Evolutionary conservation across 2,888 invertebrate species (phyloP), one percentile per base, ranked within the genome.

Genomic region (Galeruca laticollis): DNA sequence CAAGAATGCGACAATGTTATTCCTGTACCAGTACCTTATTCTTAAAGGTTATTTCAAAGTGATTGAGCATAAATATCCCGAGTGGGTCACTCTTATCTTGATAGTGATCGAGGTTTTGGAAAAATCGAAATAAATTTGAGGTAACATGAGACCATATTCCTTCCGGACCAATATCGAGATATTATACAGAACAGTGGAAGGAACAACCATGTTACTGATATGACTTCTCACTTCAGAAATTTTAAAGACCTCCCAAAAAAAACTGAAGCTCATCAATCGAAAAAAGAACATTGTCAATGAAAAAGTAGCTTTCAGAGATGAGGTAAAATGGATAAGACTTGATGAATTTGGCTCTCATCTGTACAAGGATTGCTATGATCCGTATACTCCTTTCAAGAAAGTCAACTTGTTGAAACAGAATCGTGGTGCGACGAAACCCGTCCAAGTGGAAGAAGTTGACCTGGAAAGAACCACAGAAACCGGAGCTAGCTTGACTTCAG

Each of bases 101-200:
- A 82, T 72, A 80, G 79, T 20, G 81, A 82, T 65, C 37, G 81
- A 68, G 78, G 82, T 54, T 52, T 67, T 67, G 66, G 60, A 20
- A 18, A 52, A 15, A 67, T 67, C n/a, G 79, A 82, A 77, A 82
- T 81, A 68, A 73, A 76, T 43, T 61, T 82, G 26, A 71, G 79
- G 56, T 78, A 77, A 69, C 75, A 80, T 75, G 62, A 72, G 59
- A 72, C 47, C 11, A 69, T 72, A 40, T 72, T 35, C 52, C 37
- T 71, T 49, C 66, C 66, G 15, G 66, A n/a, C 13, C 49, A 79
- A 78, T 80, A 81, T 69, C 60, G 77, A 60, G 72, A 76, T 33
- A 77, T 80, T 26, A 78, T 78, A 54, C 63, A 52, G 10, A 72
- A 49, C 40, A 69, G 75, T 13, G 61, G 71, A 52, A 76, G 64